These are phyloP conservation scores for Dryas iulia DNA, from an alignment of 1,140 invertebrate species.

Conservation along the genomic window DNA sequence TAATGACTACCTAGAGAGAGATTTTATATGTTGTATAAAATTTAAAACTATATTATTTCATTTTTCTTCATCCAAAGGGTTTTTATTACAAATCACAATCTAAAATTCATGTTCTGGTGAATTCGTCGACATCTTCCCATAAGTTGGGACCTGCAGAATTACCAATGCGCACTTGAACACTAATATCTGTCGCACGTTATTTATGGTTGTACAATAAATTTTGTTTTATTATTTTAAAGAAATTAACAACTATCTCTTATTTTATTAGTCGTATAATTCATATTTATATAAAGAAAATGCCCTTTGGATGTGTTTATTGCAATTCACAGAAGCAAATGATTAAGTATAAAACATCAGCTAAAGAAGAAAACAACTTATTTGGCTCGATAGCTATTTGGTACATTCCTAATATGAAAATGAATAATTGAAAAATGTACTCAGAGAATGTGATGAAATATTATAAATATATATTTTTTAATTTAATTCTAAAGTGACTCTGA, in stretches of 20 bases:
- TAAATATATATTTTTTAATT: not conserved
- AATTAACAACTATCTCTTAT: too few species aligned
- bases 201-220: too few species aligned
- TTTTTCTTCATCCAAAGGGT: conserved; percentile 17
- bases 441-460: not conserved
- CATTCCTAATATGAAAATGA: not conserved
- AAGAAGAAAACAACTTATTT: not conserved
- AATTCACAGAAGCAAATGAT: too few species aligned
- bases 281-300: not conserved
- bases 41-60: not conserved
- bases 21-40: conserved; percentile 25
- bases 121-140: too few species aligned
- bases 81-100: too few species aligned
- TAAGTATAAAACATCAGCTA: not conserved
- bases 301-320: not conserved
- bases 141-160: too few species aligned
- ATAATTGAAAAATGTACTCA: not conserved
- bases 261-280: too few species aligned
- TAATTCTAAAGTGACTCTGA: not conserved
- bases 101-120: too few species aligned
- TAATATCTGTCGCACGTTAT: too few species aligned
- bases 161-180: too few species aligned
- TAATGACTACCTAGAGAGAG: conserved; percentile 21
- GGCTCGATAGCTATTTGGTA: not conserved
- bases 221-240: too few species aligned